Base-by-base conservation (phyloP, 2,797 vertebrate genomes). In the Channallabes apus region DNA sequence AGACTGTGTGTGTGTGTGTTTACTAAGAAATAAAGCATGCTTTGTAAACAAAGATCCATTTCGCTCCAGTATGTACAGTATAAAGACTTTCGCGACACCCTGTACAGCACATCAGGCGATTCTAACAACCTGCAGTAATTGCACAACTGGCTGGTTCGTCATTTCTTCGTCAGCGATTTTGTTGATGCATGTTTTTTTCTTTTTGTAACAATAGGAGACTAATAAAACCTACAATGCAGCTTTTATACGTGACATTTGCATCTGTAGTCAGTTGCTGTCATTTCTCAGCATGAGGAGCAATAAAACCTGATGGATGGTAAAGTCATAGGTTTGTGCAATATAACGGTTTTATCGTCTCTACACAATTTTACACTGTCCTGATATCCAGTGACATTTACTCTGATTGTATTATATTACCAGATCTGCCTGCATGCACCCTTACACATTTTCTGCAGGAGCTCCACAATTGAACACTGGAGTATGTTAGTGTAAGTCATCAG, bases 221-320 rank as follows among this genome's bases (percentile, higher is more conserved):
- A 22, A 67, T 67, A 68, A 81, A 80, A 29, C 9, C 17, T 14
- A 24, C 62, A 54, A 54, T 32, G 46, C 62, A 35, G 41, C 67
- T 51, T 81, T 80, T 67, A 81, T 67, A 67, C 67, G 51, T 82
- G 62, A 35, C 69, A 24, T 82, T 59, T 67, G 69, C 59, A 73
- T 80, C 20, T 56, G 78, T 32, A 56, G 51, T 6, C 71, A 56
- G 77, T 62, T n/a, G 38, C 20, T 64, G 78, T 85, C 41, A 7
- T 67, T 81, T 81, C 27, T 32, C 79, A 54, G 62, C 46, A 29
- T 27, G 9, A 54, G 41, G n/a, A 51, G 79, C 79, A 67, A 29
- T 81, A 81, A 80, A 67, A 5, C 11, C n/a, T 67, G 79, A 65
- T 54, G 38, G 41, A 80, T 32, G 51, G 62, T 29, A 65, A 62